Evolutionary conservation across 1,140 invertebrate genomes (phyloP), one percentile per base, ranked within the genome.

Genomic region (Drosophila navojoa): DNA sequence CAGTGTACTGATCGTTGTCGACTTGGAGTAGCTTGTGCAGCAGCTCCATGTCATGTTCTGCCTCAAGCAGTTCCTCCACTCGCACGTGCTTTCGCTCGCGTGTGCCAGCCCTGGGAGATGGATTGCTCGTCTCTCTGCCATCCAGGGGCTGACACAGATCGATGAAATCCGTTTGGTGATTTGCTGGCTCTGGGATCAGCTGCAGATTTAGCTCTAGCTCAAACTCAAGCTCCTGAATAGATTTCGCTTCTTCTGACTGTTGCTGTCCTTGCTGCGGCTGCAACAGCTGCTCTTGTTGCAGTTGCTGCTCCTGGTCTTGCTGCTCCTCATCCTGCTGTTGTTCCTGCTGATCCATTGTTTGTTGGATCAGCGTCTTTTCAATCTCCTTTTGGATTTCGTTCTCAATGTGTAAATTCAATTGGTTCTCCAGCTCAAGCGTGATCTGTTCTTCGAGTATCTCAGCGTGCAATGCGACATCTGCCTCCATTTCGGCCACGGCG

Each of bases 401-500:
- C 22, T 45, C 32, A 7, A 53, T 10, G 15, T 29, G n/a, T 13
- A n/a, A 22, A 0, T 61, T 32, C 3, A 35, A 4, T 13, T 66
- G 54, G 0, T 6, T 5, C 7, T 38, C 40, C 7, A 27, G 40
- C 9, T 58, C 45, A 2, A 62, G 15, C 38, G 54, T 13, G 0
- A 75, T 40, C 16, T 77, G 54, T 25, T 64, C 7, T 2, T 71
- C 60, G 1, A 70, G 49, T 19, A 42, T 44, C 10, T 47, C 47
- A 4, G 59, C 61, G 22, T 77, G 62, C 9, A 76, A 2, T 2
- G 52, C 71, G 16, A 86, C 52, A 29, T 86, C 79, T 5, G 60
- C 82, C 54, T 87, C 84, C 82, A 87, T 87, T 70, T 89, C 84
- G 25, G 84, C 82, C 6, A 87, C 84, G 2, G 81, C 79, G 2